Conservation (phyloP, 1,140 invertebrate species). For the Drosophila aff. region DNA sequence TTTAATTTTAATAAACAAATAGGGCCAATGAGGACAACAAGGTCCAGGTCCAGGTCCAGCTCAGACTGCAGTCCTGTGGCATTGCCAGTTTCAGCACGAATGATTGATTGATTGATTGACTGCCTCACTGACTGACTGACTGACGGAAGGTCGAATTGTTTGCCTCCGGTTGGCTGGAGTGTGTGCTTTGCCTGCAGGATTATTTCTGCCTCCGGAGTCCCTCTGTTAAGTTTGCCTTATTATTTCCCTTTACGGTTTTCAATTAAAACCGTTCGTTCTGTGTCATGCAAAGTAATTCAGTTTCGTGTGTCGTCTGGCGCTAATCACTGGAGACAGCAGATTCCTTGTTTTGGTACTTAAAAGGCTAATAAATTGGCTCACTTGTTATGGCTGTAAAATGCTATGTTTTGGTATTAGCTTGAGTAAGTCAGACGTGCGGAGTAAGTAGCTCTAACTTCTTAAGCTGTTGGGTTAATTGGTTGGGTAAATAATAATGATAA, state of each 20-base stretch:
- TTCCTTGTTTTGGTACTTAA: background rate
- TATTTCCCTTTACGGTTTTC: constrained; percentile 43
- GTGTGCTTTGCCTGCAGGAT: background rate
- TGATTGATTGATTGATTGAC: constrained; percentile 47
- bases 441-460: background rate
- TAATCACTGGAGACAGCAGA: background rate
- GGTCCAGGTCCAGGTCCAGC: background rate
- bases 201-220: constrained; percentile 9
- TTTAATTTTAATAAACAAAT: constrained; percentile 77
- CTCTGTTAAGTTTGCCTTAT: constrained; percentile 20
- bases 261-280: constrained; percentile 15
- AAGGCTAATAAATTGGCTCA: constrained; percentile 5
- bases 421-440: background rate
- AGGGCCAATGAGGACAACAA: constrained; percentile 40
- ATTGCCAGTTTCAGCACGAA: constrained; percentile 17
- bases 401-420: background rate
- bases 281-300: constrained; percentile 3
- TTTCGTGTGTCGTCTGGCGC: constrained; percentile 1
- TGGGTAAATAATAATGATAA: background rate
- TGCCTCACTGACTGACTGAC: constrained; percentile 3
- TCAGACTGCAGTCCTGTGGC: constrained; percentile 9
- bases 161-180: background rate
- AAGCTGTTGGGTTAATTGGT: background rate
- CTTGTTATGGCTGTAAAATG: constrained; percentile 2
- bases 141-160: background rate